phyloP scores from a whole-genome alignment of 2,888 invertebrate genomes.

The Eupeodes latifasciatus region DNA sequence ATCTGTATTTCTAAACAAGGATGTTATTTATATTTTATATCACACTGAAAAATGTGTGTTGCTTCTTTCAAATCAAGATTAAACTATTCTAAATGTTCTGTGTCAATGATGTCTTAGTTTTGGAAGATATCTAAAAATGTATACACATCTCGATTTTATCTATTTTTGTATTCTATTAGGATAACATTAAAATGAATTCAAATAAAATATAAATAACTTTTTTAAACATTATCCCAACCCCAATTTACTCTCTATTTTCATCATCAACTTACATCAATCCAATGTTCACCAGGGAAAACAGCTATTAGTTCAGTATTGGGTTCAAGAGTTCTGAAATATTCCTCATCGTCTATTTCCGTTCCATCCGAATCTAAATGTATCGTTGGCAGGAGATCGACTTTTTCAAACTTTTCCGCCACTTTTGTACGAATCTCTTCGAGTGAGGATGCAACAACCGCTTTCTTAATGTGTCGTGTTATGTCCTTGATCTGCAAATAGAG shows the following conservation, averaged over 20 bases:
- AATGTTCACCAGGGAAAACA: constrained; percentile 90
- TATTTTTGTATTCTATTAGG: no score
- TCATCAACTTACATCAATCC: constrained; percentile 85
- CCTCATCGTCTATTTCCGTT: constrained; percentile 97
- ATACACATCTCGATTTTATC: no score
- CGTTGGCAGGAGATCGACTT: constrained; percentile 87
- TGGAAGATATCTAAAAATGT: no score
- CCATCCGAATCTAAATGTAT: constrained; percentile 96
- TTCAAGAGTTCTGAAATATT: constrained; percentile 96
- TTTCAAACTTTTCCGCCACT: constrained; percentile 90
- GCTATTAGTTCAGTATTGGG: constrained; percentile 94
- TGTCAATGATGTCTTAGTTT: no score
- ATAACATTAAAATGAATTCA: no score
- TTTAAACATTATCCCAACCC: neutral
- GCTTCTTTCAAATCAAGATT: neutral
- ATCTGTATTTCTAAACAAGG: neutral
- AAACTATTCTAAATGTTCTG: neutral
- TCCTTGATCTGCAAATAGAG: constrained; percentile 85
- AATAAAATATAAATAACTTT: no score
- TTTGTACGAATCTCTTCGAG: constrained; percentile 91
- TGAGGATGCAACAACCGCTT: constrained; percentile 92
- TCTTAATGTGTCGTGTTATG: constrained; percentile 91
- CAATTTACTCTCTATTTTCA: neutral
- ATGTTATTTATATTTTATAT: no score
- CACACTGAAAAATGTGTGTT: constrained; percentile 5